phyloP scores from a whole-genome alignment of 2,797 vertebrate species.

The Tragopan temminckii region DNA sequence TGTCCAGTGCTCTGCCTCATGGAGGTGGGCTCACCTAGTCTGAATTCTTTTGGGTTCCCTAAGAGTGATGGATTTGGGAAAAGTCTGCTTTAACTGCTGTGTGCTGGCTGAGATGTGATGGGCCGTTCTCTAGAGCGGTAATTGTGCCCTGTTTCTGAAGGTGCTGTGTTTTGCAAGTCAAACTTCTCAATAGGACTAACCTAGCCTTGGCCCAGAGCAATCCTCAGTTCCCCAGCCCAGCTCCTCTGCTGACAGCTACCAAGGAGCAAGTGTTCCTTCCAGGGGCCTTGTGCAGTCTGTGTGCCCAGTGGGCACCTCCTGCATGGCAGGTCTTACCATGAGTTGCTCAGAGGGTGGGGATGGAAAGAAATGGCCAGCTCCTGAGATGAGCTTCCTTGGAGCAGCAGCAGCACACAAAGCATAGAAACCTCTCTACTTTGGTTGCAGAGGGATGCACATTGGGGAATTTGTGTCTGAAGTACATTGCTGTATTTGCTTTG shows the following conservation, averaged over 20 bases:
- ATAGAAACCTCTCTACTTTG: not conserved
- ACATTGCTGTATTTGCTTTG: not conserved
- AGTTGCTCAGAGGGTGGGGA: too few relatives aligned
- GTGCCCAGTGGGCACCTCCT: not conserved
- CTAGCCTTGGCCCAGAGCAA: fast-evolving
- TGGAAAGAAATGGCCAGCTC: not conserved
- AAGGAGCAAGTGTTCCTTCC: not conserved
- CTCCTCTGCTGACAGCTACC: not conserved
- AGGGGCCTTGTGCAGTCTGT: not conserved
- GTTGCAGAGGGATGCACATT: not conserved
- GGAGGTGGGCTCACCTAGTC: not conserved
- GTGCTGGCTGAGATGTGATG: not conserved
- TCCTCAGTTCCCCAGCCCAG: fast-evolving
- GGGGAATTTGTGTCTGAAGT: fast-evolving
- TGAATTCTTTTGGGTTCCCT: not conserved
- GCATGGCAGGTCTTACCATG: not conserved
- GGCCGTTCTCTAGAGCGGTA: not conserved
- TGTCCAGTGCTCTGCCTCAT: not conserved
- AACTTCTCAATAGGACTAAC: fast-evolving
- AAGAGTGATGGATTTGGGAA: not conserved
- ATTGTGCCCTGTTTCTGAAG: not conserved
- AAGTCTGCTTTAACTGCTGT: not conserved
- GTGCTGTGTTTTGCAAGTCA: not conserved
- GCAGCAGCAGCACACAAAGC: not conserved
- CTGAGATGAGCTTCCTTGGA: not conserved